These are phyloP conservation scores for Pao palembangensis DNA, from an alignment of 2,113 vertebrate species.

Conservation along the genomic window DNA sequence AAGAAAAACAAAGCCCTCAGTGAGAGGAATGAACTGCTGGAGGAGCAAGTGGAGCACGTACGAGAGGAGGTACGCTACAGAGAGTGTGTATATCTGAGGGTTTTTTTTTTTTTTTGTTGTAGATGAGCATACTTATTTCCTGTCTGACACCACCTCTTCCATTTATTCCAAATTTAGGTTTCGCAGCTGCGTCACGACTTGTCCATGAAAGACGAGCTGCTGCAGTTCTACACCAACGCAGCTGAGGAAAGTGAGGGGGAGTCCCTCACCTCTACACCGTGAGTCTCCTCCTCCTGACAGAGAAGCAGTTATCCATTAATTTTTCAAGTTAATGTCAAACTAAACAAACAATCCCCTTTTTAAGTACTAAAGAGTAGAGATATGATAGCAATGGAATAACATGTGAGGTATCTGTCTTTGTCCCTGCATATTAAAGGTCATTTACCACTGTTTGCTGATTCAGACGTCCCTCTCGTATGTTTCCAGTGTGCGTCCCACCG, in stretches of 20 bases:
- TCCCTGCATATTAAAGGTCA: too few relatives aligned
- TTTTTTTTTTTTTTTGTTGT: neutral
- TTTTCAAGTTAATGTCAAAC: too few relatives aligned
- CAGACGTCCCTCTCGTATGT: neutral
- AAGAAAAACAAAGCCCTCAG: constrained; percentile 97
- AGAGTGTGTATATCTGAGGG: neutral
- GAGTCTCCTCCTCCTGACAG: constrained; percentile 50
- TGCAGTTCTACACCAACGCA: constrained; percentile 93
- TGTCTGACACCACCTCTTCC: neutral
- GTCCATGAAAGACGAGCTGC: constrained; percentile 96
- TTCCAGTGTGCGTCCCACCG: constrained; percentile 83
- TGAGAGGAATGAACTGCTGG: constrained; percentile 90
- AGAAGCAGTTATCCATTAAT: neutral
- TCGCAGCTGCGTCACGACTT: constrained; percentile 95
- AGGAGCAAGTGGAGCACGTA: constrained; percentile 95
- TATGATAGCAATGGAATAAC: too few relatives aligned
- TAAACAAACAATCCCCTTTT: too few relatives aligned
- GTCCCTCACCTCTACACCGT: constrained; percentile 88
- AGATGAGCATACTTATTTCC: neutral
- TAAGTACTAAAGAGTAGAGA: too few relatives aligned
- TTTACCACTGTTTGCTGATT: neutral
- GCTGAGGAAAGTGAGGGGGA: constrained; percentile 94
- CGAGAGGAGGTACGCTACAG: constrained; percentile 81
- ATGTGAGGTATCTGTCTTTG: too few relatives aligned
- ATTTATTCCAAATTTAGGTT: constrained; percentile 72